Conservation (phyloP, 2,113 vertebrate genomes). For the Hassar affinis region DNA sequence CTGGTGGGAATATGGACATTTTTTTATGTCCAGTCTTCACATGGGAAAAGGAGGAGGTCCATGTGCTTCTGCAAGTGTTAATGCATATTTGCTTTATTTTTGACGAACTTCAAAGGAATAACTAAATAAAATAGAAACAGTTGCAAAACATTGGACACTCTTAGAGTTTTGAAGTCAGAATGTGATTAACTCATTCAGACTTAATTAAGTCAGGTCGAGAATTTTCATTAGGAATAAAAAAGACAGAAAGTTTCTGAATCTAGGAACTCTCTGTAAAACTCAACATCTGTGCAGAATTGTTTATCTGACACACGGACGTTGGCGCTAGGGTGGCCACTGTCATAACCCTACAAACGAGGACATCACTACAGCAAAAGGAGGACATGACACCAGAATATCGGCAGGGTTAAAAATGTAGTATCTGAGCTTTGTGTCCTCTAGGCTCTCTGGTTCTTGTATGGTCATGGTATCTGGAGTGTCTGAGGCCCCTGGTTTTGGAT, state of each 20-base stretch:
- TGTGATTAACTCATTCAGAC: not conserved
- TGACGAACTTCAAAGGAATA: not conserved
- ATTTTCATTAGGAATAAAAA: not conserved
- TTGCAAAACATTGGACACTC: not conserved
- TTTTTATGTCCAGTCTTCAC: not conserved
- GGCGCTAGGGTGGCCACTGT: too few species aligned
- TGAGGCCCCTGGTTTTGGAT: too few species aligned
- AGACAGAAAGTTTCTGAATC: not conserved
- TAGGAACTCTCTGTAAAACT: not conserved
- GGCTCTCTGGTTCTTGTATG: too few species aligned
- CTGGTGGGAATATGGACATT: too few species aligned
- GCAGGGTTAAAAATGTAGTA: too few species aligned
- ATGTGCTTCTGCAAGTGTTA: not conserved
- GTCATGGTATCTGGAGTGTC: too few species aligned
- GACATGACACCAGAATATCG: too few species aligned
- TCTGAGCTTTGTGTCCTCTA: too few species aligned
- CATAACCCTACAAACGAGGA: too few species aligned
- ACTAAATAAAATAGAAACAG: not conserved
- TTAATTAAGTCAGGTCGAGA: not conserved
- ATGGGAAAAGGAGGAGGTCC: not conserved
- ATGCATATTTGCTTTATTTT: not conserved
- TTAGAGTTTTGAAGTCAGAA: not conserved
- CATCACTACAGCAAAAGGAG: too few species aligned
- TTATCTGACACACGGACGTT: not conserved
- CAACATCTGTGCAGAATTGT: not conserved